These are phyloP conservation scores for Asarcornis scutulata DNA, from an alignment of 2,113 vertebrate genomes.

Conservation along the genomic window DNA sequence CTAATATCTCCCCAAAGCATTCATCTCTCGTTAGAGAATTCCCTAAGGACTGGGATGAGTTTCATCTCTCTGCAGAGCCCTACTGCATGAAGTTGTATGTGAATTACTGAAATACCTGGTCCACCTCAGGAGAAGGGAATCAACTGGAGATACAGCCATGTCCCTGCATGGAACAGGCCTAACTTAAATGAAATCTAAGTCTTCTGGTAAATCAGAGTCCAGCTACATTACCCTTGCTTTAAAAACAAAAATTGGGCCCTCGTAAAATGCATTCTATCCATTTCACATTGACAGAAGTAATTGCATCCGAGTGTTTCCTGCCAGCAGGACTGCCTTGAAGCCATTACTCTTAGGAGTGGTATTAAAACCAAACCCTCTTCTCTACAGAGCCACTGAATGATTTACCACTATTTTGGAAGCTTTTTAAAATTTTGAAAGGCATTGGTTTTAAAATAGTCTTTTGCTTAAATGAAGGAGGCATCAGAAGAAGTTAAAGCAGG, in stretches of 20 bases:
- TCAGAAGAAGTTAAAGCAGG: neutral
- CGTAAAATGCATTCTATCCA: neutral
- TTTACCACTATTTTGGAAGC: neutral
- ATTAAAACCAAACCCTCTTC: neutral
- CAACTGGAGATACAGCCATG: neutral
- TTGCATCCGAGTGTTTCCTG: neutral
- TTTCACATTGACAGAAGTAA: neutral
- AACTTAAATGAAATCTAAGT: neutral
- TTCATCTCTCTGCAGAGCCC: neutral
- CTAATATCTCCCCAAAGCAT: neutral
- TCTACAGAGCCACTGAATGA: neutral
- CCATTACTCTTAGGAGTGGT: neutral
- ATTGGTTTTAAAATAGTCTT: neutral
- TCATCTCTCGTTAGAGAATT: neutral
- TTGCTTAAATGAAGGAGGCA: neutral
- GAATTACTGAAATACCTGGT: neutral
- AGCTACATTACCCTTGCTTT: neutral
- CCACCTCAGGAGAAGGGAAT: neutral
- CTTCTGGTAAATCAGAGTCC: neutral
- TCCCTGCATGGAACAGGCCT: neutral
- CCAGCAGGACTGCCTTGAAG: neutral
- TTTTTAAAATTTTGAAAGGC: neutral
- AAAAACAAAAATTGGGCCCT: neutral
- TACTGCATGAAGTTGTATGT: neutral
- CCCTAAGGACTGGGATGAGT: neutral